Base-by-base conservation (phyloP, 1,140 invertebrate species). In the Zaprionus davidi region DNA sequence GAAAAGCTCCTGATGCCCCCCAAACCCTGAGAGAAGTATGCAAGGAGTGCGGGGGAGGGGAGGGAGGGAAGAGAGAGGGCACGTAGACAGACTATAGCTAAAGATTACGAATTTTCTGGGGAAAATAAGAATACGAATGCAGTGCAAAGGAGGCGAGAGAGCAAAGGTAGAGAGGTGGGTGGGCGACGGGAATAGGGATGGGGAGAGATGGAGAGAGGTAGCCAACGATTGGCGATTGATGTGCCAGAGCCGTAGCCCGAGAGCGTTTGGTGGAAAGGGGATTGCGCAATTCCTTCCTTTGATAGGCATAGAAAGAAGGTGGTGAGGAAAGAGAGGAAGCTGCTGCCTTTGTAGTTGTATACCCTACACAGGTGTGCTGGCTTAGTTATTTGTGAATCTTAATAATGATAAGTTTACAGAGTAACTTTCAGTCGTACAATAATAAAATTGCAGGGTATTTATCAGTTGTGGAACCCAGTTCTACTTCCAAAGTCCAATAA, bases 101-200 rank as follows among this genome's bases (percentile, higher is more conserved):
- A 82, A 79, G 82, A 85, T 82, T 86, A 86, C 82, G 76, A 86
- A 86, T 79, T 69, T 86, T 51, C 66, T 76, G 79, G 31, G 26
- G 24, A 82, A 80, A 76, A 82, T 75, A 69, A 71, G 66, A 82
- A 76, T 71, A 71, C 59, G 71, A 41, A 41, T 53, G 58, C 67
- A 81, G 62, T 57, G 72, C 63, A 65, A 78, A 78, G 76, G 56
- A 76, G 59, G 62, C 38, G 17, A 74, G 34, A 44, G 63, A 60
- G 9, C 31, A 34, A 11, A 34, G 34, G 11, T 22, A 49, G 15
- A 49, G 26, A 17, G 6, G 13, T 62, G 15, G 4, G 44, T 38
- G 41, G 5, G 24, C 28, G 46, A 60, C 34, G 49, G 34, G 57
- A 34, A 46, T 0, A 3, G 9, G 9, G 31, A 11, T 34, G 9